Evolutionary conservation across 2,113 vertebrate species (phyloP).

Genomic region (Uria lomvia): DNA sequence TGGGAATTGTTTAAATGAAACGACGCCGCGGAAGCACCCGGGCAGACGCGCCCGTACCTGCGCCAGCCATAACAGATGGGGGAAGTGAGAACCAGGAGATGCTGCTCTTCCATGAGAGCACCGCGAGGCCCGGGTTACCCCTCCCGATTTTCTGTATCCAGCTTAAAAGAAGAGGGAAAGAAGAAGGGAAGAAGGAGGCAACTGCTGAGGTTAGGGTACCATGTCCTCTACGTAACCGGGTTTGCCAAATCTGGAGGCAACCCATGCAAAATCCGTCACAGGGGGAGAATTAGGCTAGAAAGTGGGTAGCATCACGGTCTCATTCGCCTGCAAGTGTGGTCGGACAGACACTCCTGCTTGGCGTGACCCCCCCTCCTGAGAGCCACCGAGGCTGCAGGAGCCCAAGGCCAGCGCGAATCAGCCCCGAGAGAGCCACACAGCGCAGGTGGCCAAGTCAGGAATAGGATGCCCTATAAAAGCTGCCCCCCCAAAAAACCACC

Average conservation of each 20-base stretch:
- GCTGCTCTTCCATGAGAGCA: not conserved
- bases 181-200: not conserved
- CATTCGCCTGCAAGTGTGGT: not conserved
- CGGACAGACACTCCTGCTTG: not conserved
- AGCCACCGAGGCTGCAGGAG: not conserved
- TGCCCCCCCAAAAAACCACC: not conserved
- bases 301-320: accelerated
- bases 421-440: accelerated
- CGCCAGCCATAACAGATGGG: not conserved
- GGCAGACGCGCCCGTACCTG: not conserved
- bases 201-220: too few relatives aligned
- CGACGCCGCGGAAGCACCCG: not conserved
- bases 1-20: not conserved
- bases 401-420: accelerated
- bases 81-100: not conserved
- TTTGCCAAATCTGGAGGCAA: not conserved
- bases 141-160: not conserved
- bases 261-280: not conserved
- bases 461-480: not conserved
- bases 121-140: not conserved
- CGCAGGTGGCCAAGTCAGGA: not conserved
- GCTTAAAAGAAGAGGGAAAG: not conserved
- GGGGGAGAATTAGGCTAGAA: not conserved
- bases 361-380: not conserved
- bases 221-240: not conserved